These are phyloP conservation scores for Manis pentadactyla DNA, from an alignment of 2,797 vertebrate species.

Conservation along the genomic window DNA sequence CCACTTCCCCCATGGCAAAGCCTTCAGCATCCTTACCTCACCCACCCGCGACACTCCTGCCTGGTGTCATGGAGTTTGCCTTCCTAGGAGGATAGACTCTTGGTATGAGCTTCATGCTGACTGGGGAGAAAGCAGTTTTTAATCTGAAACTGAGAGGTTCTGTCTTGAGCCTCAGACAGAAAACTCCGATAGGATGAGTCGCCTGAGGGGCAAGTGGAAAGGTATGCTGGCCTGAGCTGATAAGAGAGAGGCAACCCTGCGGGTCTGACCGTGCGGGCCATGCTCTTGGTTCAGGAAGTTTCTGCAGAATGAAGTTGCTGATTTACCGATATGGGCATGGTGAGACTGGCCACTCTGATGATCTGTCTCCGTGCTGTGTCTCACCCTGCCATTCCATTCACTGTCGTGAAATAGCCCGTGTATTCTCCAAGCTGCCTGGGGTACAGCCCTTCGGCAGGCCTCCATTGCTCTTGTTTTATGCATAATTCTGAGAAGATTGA, in stretches of 20 bases:
- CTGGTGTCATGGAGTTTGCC: background rate
- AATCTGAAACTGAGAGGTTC: background rate
- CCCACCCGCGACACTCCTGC: background rate
- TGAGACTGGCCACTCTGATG: background rate
- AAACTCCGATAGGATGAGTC: conserved; percentile 19
- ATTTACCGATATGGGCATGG: background rate
- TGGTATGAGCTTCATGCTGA: background rate
- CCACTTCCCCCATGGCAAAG: rapidly evolving
- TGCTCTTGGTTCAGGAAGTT: conserved; percentile 4
- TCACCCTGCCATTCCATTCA: background rate
- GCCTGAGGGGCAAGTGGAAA: conserved; percentile 2
- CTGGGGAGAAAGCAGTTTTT: conserved; percentile 10
- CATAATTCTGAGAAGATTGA: conserved; percentile 42
- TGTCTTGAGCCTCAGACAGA: conserved; percentile 44
- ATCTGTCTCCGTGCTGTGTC: background rate
- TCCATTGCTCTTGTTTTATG: conserved; percentile 24
- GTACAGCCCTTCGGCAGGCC: background rate
- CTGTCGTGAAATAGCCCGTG: background rate
- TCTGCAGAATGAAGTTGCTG: background rate
- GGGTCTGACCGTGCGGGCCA: background rate
- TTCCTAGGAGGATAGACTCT: conserved; percentile 3
- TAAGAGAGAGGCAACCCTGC: background rate
- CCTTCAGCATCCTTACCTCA: background rate
- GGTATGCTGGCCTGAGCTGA: background rate
- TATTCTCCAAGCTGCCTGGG: background rate